Evolutionary conservation across 1,140 invertebrate species (phyloP).

Genomic region (Maniola jurtina): DNA sequence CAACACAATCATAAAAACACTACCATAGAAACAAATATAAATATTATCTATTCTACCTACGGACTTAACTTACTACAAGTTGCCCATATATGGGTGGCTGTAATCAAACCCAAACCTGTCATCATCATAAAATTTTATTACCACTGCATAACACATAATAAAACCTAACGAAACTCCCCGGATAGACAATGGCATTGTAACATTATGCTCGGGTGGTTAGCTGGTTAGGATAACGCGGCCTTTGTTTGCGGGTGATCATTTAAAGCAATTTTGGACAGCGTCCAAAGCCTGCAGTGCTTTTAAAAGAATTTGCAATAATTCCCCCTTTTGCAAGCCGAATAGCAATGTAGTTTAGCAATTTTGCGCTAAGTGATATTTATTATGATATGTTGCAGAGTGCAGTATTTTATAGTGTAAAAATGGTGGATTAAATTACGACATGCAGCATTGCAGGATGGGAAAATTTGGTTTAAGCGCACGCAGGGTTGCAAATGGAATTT

Average conservation of each 20-base stretch:
- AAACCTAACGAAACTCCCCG: background rate
- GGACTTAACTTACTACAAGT: too few relatives aligned
- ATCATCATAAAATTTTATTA: conserved; percentile 3
- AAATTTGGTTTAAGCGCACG: background rate
- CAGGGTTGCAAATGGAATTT: background rate
- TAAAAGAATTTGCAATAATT: conserved; percentile 33
- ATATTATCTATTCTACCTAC: too few relatives aligned
- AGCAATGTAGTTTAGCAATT: conserved; percentile 22
- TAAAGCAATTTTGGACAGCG: conserved; percentile 20
- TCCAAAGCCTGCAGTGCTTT: conserved; percentile 31
- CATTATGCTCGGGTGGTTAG: conserved; percentile 7
- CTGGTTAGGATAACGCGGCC: conserved; percentile 10
- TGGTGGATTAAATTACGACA: conserved; percentile 1
- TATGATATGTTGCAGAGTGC: conserved; percentile 10
- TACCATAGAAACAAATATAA: too few relatives aligned
- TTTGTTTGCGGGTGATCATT: conserved; percentile 29
- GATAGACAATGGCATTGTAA: conserved; percentile 6
- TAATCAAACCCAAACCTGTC: background rate
- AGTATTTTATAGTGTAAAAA: conserved; percentile 3
- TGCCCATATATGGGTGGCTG: background rate
- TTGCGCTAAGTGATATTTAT: conserved; percentile 29
- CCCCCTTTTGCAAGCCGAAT: conserved; percentile 19
- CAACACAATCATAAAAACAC: too few relatives aligned
- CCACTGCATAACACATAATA: background rate
- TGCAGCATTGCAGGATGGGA: conserved; percentile 3